These are phyloP conservation scores for Drosophila nigromelanica DNA, from an alignment of 1,140 invertebrate species.

Conservation along the genomic window DNA sequence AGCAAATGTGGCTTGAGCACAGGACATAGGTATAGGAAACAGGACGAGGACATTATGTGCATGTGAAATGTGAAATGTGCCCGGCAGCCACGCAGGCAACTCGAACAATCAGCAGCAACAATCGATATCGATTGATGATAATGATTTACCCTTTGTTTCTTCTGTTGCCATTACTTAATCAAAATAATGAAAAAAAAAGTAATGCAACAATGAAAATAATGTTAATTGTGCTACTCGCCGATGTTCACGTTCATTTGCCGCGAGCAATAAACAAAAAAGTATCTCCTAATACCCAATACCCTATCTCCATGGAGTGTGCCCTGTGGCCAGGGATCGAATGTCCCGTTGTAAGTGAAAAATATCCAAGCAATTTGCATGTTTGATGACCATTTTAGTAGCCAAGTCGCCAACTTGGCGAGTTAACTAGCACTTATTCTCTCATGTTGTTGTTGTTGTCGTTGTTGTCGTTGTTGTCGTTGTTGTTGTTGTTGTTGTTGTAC, in stretches of 20 bases:
- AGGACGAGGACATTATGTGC: constrained; percentile 20
- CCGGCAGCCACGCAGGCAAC: neutral
- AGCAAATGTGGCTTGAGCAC: constrained; percentile 18
- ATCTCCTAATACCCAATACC: constrained; percentile 15
- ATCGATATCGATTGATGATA: constrained; percentile 71
- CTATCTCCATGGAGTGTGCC: neutral
- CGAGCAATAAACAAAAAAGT: neutral
- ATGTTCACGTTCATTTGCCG: constrained; percentile 31
- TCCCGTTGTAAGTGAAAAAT: constrained; percentile 60
- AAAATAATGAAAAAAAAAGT: neutral
- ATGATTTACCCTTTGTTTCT: constrained; percentile 46
- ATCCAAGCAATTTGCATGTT: constrained; percentile 74
- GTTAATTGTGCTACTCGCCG: constrained; percentile 16
- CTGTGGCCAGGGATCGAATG: neutral
- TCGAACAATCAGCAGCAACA: neutral
- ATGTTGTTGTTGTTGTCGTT: constrained; percentile 18
- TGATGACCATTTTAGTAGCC: constrained; percentile 63
- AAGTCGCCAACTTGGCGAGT: constrained; percentile 50
- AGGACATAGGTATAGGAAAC: neutral
- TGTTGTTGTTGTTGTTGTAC: constrained; percentile 19
- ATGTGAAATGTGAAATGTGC: constrained; percentile 19
- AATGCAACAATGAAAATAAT: neutral
- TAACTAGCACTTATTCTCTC: constrained; percentile 46
- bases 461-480: no score
- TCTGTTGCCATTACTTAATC: neutral